Evolutionary conservation across 2,888 invertebrate species (phyloP), one percentile per base, ranked within the genome.

Genomic region (Steinernema scapterisci): DNA sequence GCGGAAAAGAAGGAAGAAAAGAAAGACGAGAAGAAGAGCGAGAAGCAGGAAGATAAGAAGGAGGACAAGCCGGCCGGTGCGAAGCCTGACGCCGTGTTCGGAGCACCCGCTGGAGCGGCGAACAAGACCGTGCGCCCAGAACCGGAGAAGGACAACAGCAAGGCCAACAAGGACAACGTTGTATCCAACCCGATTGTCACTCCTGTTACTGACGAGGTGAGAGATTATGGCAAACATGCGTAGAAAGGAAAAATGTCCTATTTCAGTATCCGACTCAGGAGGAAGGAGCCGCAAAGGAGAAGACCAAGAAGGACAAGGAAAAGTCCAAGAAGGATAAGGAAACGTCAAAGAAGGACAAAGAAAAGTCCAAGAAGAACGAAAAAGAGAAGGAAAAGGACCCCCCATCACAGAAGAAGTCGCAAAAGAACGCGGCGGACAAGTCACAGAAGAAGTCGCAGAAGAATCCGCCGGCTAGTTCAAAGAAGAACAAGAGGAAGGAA

Each of bases 171-270:
- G 13, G 63, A 63, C 16, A 31, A 25, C 63, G 63, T 63, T 1
- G 63, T 63, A 2, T 63, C 63, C 16, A 63, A 63, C 27, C 63
- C 63, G 9, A 63, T 63, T 31, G 63, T 63, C 63, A 63, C 63
- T 11, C 63, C 63, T 16, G 63, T 63, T n/a, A 63, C 63, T 2
- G 63, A 63, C 31, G 63, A 63, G 31, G 48, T 48, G 13, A 48
- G 48, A 13, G n/a, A 48, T 48, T 48, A n/a, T n/a, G n/a, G n/a
- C n/a, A 48, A n/a, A 5, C 48, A 16, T 48, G 19, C 5, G n/a
- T 7, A 19, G 2, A 7, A 7, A n/a, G 5, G 48, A 19, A 7
- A 7, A 7, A n/a, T 48, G 48, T 3, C 48, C 5, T 16, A 7
- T 48, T 38, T 48, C 19, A 48, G 48, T 63, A 31, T 27, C 63